Evolutionary conservation across 2,113 vertebrate species (phyloP), one percentile per base, ranked within the genome.

Genomic region (Eurypyga helias): DNA sequence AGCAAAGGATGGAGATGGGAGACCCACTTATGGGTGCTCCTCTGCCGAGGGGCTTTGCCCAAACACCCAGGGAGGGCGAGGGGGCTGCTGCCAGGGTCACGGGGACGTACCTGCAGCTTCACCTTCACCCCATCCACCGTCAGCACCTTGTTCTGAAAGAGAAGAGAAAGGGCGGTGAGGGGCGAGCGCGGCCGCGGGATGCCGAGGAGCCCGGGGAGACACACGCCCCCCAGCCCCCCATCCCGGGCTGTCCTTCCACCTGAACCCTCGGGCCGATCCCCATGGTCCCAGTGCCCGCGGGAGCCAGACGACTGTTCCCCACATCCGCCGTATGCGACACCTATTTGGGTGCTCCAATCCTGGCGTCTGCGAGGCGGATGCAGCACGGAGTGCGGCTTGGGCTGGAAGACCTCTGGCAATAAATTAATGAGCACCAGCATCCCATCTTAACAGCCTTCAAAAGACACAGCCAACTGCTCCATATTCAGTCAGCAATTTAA

Each of bases 111-210:
- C 99, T 99, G 99, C 64, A 99, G 96, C 97, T 99, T 99, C 91
- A 99, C 99, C 95, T 99, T 99, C 96, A 98, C 97, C 20, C 98
- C 99, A 24, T 99, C 99, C 95, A 99, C 98, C 0, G 98, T 98
- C 98, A 99, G 93, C 92, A 99, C 98, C 98, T 99, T 99, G 95
- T 99, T 99, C 99, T 99, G 98, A 77, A 99, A 99, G 83, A 97
- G 82, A 95, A 96, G 34, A 75, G 71, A 49, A 36, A 82, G 19
- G 16, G 20, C 1, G 1, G 33, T 62, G 83, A 95, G 67, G 36
- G 43, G 1, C 1, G 19, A 67, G 45, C 0, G 0, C 0, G 4
- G 38, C 54, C 76, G 60, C 3, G 7, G 73, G 24, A 15, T 0
- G 0, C 29, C 1, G 1, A 34, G 38, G 33, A 54, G n/a, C 78